Conservation (phyloP, 2,113 vertebrate species). For the Stigmatopora argus region DNA sequence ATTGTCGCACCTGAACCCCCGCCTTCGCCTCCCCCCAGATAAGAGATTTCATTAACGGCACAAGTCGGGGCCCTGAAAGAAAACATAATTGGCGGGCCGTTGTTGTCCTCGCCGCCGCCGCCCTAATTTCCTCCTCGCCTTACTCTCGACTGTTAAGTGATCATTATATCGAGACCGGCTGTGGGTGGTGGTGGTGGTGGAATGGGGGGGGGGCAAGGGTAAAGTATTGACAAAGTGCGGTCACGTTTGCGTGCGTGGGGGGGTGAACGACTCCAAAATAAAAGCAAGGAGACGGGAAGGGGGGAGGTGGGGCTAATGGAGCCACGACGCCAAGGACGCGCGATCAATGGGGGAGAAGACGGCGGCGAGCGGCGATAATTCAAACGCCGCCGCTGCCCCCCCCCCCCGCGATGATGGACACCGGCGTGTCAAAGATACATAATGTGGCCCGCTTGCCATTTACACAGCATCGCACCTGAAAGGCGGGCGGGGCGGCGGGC, state of each 20-base stretch:
- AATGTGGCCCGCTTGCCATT: slow-evolving; percentile 75
- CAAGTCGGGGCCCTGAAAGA: slow-evolving; percentile 71
- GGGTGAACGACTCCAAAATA: slow-evolving; percentile 33
- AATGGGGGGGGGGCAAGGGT: slow-evolving; percentile 72
- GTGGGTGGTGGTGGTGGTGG: too few species aligned
- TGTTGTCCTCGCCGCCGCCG: slow-evolving; percentile 71
- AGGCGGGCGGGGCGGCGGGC: slow-evolving; percentile 67
- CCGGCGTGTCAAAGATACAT: slow-evolving; percentile 79
- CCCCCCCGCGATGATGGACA: slow-evolving; percentile 63
- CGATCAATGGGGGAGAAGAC: slow-evolving; percentile 76
- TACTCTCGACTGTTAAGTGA: slow-evolving; percentile 78
- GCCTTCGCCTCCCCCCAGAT: slow-evolving; percentile 64
- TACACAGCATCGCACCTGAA: slow-evolving; percentile 79
- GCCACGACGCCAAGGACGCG: slow-evolving; percentile 68
- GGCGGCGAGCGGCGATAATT: slow-evolving; percentile 67
- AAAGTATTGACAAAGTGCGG: slow-evolving; percentile 74
- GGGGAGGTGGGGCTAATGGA: slow-evolving; percentile 48
- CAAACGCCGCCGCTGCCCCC: slow-evolving; percentile 51
- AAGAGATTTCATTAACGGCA: slow-evolving; percentile 78
- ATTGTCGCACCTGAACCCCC: slow-evolving; percentile 73
- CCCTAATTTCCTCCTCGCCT: slow-evolving; percentile 74
- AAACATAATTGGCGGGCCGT: slow-evolving; percentile 75
- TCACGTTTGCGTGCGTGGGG: slow-evolving; percentile 46
- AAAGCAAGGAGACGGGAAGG: slow-evolving; percentile 11
- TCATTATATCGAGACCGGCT: slow-evolving; percentile 73